phyloP scores from a whole-genome alignment of 1,140 invertebrate species.

The Radopholus similis region DNA sequence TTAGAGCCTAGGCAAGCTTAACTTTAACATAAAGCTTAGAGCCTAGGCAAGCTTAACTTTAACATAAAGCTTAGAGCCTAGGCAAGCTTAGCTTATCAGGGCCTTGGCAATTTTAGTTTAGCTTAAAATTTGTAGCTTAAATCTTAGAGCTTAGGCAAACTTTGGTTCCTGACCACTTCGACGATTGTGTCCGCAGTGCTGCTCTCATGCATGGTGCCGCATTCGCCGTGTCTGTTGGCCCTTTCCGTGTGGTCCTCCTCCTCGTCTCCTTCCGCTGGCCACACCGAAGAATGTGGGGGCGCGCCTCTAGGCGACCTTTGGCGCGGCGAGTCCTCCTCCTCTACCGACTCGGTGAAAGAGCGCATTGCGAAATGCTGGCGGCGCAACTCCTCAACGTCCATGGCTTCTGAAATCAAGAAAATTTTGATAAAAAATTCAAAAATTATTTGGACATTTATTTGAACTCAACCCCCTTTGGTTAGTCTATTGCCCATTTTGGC shows the following conservation, averaged over 20 bases:
- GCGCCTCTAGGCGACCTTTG: too few species aligned
- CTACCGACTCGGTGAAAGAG: constrained; percentile 56
- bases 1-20: too few species aligned
- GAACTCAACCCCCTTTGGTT: too few species aligned
- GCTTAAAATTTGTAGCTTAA: not conserved
- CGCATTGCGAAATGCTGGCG: constrained; percentile 50
- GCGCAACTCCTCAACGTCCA: constrained; percentile 43
- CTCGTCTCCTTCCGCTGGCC: not conserved
- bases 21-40: too few species aligned
- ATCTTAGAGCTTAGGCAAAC: too few species aligned
- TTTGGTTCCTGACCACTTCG: constrained; percentile 53
- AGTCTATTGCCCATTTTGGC: too few species aligned
- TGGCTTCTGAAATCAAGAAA: constrained; percentile 15
- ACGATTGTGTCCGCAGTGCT: constrained; percentile 55
- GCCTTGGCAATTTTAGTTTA: constrained; percentile 7
- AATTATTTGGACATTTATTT: too few species aligned
- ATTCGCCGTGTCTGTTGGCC: constrained; percentile 12
- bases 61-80: too few species aligned
- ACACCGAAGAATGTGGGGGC: constrained; percentile 42
- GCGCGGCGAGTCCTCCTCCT: constrained; percentile 51
- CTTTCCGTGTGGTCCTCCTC: not conserved
- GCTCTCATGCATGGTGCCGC: constrained; percentile 29
- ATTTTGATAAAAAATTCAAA: not conserved
- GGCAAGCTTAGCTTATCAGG: constrained; percentile 33
- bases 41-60: too few species aligned